A percentile compares a stretch with the other conserved stretches of the same genome.
These are phyloP conservation scores for Miltochrista miniata DNA, from an alignment of 2,888 invertebrate genomes.

Conservation along the genomic window DNA sequence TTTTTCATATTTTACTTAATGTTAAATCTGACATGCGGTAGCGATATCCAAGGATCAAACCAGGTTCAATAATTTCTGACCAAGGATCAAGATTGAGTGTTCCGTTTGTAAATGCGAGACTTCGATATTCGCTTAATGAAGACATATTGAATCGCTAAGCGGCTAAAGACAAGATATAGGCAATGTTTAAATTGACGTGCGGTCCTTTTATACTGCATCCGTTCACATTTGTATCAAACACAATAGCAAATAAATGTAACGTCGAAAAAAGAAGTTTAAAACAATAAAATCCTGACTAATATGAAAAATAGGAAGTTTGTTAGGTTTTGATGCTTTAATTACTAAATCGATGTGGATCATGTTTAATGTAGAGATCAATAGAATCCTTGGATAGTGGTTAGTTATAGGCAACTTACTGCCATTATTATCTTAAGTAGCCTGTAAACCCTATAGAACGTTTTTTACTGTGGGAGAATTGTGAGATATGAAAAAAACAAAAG, in stretches of 20 bases:
- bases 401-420: too few species aligned
- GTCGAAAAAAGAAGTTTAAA: slow-evolving; percentile 33
- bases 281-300: slow-evolving; percentile 19
- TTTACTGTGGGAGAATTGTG: too few species aligned
- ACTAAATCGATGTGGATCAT: too few species aligned
- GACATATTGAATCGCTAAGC: slow-evolving; percentile 82
- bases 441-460: too few species aligned
- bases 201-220: slow-evolving; percentile 68
- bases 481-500: too few species aligned
- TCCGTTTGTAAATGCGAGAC: slow-evolving; percentile 74
- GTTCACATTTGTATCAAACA: slow-evolving; percentile 46
- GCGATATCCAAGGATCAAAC: slow-evolving; percentile 52
- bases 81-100: slow-evolving; percentile 77
- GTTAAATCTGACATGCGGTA: neutral
- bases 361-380: too few species aligned
- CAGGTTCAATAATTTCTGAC: slow-evolving; percentile 64
- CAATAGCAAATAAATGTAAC: slow-evolving; percentile 43
- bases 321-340: too few species aligned
- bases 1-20: too few species aligned
- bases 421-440: too few species aligned
- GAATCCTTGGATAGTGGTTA: too few species aligned
- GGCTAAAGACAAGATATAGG: slow-evolving; percentile 75
- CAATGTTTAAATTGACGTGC: slow-evolving; percentile 79
- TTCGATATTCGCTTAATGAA: slow-evolving; percentile 81
- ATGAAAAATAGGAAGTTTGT: neutral